A percentile compares a stretch with the other conserved stretches of the same genome.
Conservation (phyloP, 2,797 vertebrate species). For the Columba guinea region DNA sequence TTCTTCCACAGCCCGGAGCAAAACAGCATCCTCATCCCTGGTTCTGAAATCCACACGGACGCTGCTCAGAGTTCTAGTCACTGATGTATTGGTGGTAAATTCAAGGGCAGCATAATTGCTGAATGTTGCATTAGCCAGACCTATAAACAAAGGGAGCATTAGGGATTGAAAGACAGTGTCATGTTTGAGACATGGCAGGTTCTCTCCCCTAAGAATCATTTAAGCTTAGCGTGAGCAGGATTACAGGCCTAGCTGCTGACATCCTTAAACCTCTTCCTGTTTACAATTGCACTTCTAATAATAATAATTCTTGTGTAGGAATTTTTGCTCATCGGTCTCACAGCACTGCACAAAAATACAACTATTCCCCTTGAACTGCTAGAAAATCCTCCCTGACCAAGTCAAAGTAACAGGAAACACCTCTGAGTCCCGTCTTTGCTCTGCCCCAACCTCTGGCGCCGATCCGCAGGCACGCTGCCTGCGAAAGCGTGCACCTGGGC, state of each 20-base stretch:
- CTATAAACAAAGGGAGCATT: constrained; percentile 67
- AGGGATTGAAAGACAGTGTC: background rate
- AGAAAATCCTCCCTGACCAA: background rate
- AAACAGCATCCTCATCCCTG: constrained; percentile 81
- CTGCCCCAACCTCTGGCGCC: background rate
- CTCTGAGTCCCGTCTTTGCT: background rate
- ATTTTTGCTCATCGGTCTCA: background rate
- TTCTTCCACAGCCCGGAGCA: constrained; percentile 78
- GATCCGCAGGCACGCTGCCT: background rate
- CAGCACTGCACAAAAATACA: background rate
- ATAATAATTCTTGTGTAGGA: background rate
- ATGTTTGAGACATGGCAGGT: background rate
- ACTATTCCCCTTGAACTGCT: background rate
- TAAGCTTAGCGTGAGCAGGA: constrained; percentile 29
- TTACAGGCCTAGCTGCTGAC: constrained; percentile 31
- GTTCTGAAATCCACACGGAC: constrained; percentile 87
- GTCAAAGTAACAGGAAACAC: background rate
- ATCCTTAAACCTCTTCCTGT: constrained; percentile 60
- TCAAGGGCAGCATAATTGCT: constrained; percentile 75
- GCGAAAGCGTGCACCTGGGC: background rate
- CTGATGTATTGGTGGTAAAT: constrained; percentile 79
- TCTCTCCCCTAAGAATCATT: background rate
- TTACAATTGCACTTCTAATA: background rate
- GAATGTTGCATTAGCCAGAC: constrained; percentile 88
- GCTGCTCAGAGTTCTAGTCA: constrained; percentile 73